These are phyloP conservation scores for Hephaestus fuliginosus DNA, from an alignment of 2,797 vertebrate genomes.

Conservation along the genomic window DNA sequence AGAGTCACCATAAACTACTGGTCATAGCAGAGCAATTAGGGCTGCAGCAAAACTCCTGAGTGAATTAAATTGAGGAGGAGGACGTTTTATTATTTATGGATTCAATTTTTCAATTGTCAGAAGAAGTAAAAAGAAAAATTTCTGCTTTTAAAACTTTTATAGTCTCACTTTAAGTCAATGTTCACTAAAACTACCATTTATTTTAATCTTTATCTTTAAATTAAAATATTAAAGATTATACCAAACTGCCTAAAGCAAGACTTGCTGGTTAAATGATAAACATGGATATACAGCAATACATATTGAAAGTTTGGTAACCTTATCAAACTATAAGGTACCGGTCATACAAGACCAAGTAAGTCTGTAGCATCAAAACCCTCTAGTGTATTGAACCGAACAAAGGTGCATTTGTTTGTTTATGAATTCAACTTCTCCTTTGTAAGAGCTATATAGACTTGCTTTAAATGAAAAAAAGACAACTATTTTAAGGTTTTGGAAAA, in stretches of 20 bases:
- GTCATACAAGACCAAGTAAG: background rate
- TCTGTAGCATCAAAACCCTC: background rate
- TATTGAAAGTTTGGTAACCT: background rate
- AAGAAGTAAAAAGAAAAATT: background rate
- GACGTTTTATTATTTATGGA: background rate
- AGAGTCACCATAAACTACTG: background rate
- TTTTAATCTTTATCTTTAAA: no score
- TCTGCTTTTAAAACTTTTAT: background rate
- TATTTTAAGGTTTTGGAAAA: constrained; percentile 8
- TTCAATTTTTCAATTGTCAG: background rate
- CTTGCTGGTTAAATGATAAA: background rate
- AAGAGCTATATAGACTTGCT: rapidly evolving
- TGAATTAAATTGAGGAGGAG: background rate
- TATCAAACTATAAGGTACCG: no score
- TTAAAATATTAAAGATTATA: background rate
- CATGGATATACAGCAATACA: background rate
- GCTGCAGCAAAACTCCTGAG: background rate
- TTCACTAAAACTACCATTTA: background rate
- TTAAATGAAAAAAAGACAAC: background rate
- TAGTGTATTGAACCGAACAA: background rate
- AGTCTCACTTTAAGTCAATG: background rate
- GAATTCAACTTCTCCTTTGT: constrained; percentile 8
- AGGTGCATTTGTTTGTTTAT: background rate
- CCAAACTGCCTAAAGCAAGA: background rate
- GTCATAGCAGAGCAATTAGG: background rate